Percentiles rank a stretch among this genome's conserved stretches.
These are phyloP conservation scores for Cactoblastis cactorum DNA, from an alignment of 2,888 invertebrate species.

Conservation along the genomic window DNA sequence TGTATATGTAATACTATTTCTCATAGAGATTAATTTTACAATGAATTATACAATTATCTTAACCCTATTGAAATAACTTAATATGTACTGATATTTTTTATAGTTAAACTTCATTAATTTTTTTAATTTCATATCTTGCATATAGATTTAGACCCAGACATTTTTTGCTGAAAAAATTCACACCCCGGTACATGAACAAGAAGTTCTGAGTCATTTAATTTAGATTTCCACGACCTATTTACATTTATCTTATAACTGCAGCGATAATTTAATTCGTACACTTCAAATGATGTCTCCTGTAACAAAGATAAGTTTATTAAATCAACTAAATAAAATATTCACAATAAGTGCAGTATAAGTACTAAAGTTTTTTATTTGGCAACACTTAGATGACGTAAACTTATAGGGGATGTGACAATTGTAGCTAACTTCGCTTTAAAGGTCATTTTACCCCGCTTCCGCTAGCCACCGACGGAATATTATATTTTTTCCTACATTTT, in stretches of 20 bases:
- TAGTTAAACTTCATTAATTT: not conserved
- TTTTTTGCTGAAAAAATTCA: slow-evolving; percentile 63
- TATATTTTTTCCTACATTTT: too few species aligned
- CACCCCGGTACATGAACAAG: slow-evolving; percentile 76
- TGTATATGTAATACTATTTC: too few species aligned
- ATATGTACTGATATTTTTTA: not conserved
- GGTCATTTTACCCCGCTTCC: not conserved
- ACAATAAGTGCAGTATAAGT: too few species aligned
- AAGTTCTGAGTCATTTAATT: slow-evolving; percentile 66
- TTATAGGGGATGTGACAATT: slow-evolving; percentile 17
- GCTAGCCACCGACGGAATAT: too few species aligned
- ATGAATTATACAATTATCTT: too few species aligned
- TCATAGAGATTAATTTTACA: too few species aligned
- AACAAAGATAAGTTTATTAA: slow-evolving; percentile 33
- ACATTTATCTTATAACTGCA: slow-evolving; percentile 79
- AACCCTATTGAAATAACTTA: not conserved
- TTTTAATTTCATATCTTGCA: slow-evolving; percentile 36
- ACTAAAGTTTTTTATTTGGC: too few species aligned
- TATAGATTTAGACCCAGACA: slow-evolving; percentile 44
- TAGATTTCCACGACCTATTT: slow-evolving; percentile 53
- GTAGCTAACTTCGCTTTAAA: slow-evolving; percentile 30
- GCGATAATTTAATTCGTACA: slow-evolving; percentile 77
- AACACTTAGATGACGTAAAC: slow-evolving; percentile 1
- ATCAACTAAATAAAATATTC: not conserved
- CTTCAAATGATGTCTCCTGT: slow-evolving; percentile 75